phyloP scores from a whole-genome alignment of 1,140 invertebrate species.

The Acyrthosiphon pisum region DNA sequence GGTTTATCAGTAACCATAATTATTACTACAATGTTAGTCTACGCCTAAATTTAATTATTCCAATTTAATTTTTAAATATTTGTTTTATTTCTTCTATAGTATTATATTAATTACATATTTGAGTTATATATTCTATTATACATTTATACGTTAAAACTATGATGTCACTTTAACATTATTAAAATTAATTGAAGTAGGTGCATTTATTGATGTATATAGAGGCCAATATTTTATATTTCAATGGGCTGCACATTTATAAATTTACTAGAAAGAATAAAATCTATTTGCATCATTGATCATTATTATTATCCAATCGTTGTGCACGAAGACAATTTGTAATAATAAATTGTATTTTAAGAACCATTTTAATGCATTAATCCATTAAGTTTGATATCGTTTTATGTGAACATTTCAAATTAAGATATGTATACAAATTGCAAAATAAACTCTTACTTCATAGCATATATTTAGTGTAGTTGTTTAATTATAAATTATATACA shows the following conservation, averaged over 20 bases:
- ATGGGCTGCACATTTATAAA: neutral
- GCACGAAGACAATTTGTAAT: neutral
- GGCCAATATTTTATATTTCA: neutral
- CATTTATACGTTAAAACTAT: neutral
- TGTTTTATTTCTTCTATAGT: neutral
- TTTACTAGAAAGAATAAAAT: slow-evolving; percentile 9
- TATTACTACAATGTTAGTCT: neutral
- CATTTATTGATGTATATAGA: neutral
- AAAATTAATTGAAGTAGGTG: slow-evolving; percentile 16
- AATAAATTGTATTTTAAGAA: neutral
- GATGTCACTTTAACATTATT: neutral
- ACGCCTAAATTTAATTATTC: neutral
- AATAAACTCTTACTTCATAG: neutral
- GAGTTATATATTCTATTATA: neutral
- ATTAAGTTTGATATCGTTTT: neutral
- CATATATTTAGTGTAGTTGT: neutral
- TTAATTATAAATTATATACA: neutral
- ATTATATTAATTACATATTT: neutral
- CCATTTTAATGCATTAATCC: neutral
- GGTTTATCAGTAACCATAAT: neutral
- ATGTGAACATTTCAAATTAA: neutral
- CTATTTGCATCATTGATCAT: neutral
- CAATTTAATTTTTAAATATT: neutral
- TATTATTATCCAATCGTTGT: neutral
- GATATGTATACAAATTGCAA: neutral